Percentiles rank a stretch among this genome's conserved stretches.
Conservation (phyloP, 35 echinoderm and acorn worm species). For the Apostichopus japonicus region DNA sequence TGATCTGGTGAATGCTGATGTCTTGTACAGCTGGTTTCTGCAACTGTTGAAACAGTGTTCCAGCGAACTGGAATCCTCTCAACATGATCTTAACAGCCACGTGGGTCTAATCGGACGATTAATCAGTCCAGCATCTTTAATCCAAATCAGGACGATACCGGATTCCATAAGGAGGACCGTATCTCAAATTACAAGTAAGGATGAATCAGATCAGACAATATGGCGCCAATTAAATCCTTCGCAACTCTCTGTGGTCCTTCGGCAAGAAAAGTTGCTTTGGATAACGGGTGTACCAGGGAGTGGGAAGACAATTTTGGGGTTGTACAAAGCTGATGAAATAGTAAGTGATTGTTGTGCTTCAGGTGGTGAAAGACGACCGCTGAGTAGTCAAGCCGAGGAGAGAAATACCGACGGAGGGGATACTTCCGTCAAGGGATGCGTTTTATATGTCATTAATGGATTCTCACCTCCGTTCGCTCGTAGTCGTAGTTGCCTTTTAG, state of each 20-base stretch:
- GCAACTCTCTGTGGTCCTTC: neutral
- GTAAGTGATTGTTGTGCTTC: neutral
- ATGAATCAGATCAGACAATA: neutral
- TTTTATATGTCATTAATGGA: neutral
- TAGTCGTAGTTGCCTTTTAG: neutral
- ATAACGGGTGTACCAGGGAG: conserved; percentile 30
- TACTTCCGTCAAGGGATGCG: neutral
- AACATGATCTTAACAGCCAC: neutral
- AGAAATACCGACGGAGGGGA: neutral
- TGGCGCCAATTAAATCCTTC: conserved; percentile 13
- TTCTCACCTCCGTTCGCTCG: neutral
- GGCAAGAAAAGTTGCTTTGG: neutral
- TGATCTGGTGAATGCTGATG: neutral
- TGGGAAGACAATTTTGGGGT: conserved; percentile 30
- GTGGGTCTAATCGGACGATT: conserved; percentile 3
- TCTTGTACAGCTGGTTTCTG: neutral
- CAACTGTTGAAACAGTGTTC: neutral
- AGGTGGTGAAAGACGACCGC: neutral
- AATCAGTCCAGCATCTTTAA: conserved; percentile 43
- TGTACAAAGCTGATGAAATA: conserved; percentile 28
- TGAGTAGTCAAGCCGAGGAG: neutral
- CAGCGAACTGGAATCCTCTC: neutral
- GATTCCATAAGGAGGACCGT: conserved; percentile 22
- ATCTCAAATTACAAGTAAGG: conserved; percentile 18
- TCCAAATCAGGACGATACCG: neutral